Evolutionary conservation across 1,140 invertebrate genomes (phyloP).

Genomic region (Macrostomum lignano): DNA sequence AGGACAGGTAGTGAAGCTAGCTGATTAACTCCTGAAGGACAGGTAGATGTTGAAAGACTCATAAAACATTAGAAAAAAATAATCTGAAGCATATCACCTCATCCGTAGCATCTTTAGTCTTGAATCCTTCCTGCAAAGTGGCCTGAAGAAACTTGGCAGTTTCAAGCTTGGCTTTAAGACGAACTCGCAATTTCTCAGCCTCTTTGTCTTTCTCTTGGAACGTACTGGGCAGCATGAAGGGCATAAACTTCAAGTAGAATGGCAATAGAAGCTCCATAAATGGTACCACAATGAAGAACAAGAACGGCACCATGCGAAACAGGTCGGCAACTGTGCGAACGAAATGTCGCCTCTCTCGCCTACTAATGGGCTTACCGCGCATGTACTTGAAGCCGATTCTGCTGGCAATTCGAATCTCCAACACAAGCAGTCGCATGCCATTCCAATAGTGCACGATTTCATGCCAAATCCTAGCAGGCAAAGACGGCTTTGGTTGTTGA

Average conservation of each 20-base stretch:
- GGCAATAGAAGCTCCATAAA: constrained; percentile 90
- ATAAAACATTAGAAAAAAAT: no score
- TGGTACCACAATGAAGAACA: constrained; percentile 82
- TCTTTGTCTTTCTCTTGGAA: constrained; percentile 69
- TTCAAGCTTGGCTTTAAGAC: constrained; percentile 77
- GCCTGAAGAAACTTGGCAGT: constrained; percentile 93
- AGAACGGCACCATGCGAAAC: constrained; percentile 82
- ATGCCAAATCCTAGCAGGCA: no score
- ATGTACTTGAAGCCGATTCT: constrained; percentile 50
- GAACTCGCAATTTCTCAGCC: no score
- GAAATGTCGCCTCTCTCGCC: constrained; percentile 63
- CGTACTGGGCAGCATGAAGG: constrained; percentile 81
- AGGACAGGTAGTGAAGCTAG: no score
- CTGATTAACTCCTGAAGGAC: no score
- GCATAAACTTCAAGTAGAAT: constrained; percentile 74
- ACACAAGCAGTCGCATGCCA: constrained; percentile 65
- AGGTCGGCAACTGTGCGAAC: constrained; percentile 76
- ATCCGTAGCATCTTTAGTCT: no score
- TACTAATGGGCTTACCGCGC: constrained; percentile 48
- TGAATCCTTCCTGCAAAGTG: constrained; percentile 57
- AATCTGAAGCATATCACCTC: no score
- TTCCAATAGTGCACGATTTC: constrained; percentile 56
- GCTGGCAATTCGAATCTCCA: constrained; percentile 60
- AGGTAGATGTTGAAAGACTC: no score
- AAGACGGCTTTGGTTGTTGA: no score